These are phyloP conservation scores for Eumeta japonica DNA, from an alignment of 1,140 invertebrate genomes.

Conservation along the genomic window DNA sequence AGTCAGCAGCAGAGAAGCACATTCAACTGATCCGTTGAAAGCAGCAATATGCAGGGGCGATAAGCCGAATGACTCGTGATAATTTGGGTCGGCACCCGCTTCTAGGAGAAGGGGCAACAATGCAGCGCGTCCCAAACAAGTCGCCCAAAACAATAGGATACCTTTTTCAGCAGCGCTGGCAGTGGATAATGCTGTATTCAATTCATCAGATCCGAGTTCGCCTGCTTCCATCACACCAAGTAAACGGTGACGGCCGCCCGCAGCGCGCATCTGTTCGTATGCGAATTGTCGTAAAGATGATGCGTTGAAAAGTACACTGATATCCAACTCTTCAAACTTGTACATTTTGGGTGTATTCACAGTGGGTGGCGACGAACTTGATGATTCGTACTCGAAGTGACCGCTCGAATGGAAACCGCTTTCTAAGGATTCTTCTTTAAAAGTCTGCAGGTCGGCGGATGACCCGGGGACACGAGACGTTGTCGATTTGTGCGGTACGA, in stretches of 20 bases:
- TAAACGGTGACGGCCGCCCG: slow-evolving; percentile 64
- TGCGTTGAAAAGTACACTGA: slow-evolving; percentile 71
- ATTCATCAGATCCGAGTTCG: slow-evolving; percentile 60
- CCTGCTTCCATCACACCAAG: slow-evolving; percentile 70
- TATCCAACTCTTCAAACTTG: slow-evolving; percentile 69
- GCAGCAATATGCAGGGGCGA: slow-evolving; percentile 73
- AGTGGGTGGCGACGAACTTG: slow-evolving; percentile 69
- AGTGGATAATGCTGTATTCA: slow-evolving; percentile 50
- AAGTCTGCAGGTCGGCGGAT: no score
- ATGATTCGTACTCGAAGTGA: slow-evolving; percentile 71
- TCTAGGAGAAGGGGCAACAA: slow-evolving; percentile 62
- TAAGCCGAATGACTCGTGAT: slow-evolving; percentile 67
- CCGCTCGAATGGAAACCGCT: slow-evolving; percentile 64
- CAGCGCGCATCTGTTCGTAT: slow-evolving; percentile 68
- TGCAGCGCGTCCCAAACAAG: slow-evolving; percentile 67
- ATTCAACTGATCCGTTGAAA: slow-evolving; percentile 72
- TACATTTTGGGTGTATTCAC: slow-evolving; percentile 74
- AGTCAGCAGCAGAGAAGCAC: slow-evolving; percentile 66
- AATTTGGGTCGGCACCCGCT: slow-evolving; percentile 67
- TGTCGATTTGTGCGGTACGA: no score
- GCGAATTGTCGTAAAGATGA: slow-evolving; percentile 71
- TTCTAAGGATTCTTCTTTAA: no score
- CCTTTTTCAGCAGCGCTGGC: slow-evolving; percentile 66
- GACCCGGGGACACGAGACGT: no score
- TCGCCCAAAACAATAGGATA: slow-evolving; percentile 67